Percentiles rank a stretch among this genome's conserved stretches.
These are phyloP conservation scores for Pipra filicauda DNA, from an alignment of 2,113 vertebrate genomes.

Conservation along the genomic window DNA sequence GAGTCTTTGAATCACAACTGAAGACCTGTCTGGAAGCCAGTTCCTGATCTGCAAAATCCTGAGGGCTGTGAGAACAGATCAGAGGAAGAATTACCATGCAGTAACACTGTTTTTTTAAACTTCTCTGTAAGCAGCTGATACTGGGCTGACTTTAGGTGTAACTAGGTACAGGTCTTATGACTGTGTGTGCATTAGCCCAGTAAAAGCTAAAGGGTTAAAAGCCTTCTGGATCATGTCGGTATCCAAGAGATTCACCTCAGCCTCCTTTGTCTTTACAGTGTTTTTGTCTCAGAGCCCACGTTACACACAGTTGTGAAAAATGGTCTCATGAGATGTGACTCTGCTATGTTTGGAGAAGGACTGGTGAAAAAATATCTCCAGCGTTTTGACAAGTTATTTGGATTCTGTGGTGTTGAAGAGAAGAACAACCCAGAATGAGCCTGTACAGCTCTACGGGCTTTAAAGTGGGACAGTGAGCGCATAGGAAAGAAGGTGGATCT, in stretches of 20 bases:
- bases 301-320: constrained; percentile 1
- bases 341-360: constrained; percentile 3
- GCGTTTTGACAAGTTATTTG: not conserved
- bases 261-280: not conserved
- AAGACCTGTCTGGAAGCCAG: not conserved
- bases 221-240: not conserved
- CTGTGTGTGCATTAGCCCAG: not conserved
- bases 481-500: constrained; percentile 5
- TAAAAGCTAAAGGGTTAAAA: not conserved
- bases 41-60: not conserved
- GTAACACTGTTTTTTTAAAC: not conserved
- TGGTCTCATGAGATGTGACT: not conserved
- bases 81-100: accelerated
- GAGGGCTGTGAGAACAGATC: not conserved
- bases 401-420: not conserved
- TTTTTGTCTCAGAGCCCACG: not conserved
- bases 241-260: not conserved
- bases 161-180: not conserved
- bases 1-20: not conserved
- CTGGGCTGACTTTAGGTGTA: not conserved
- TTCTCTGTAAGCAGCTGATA: not conserved
- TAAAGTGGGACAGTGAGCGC: constrained; percentile 20
- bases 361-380: not conserved
- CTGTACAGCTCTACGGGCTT: not conserved
- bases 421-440: not conserved